Evolutionary conservation across 2,888 invertebrate species (phyloP).

Genomic region (Acleris sparsana): DNA sequence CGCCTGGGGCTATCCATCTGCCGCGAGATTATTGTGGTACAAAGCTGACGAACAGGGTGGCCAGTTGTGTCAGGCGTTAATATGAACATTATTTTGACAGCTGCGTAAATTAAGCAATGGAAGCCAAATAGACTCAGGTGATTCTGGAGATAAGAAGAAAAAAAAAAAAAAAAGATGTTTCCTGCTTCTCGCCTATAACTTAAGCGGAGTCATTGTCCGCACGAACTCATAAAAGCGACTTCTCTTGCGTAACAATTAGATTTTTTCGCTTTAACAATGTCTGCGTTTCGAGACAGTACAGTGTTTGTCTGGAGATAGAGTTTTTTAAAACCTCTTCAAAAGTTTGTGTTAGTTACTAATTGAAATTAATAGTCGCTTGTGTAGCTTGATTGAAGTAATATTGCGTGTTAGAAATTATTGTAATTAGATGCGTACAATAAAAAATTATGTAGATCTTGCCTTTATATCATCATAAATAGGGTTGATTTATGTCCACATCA

Average conservation of each 20-base stretch:
- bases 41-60: constrained; percentile 25
- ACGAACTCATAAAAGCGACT: constrained; percentile 25
- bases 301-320: neutral
- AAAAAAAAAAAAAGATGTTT: too few species aligned
- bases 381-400: constrained; percentile 12
- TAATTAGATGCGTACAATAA: constrained; percentile 22
- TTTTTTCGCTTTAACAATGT: constrained; percentile 19
- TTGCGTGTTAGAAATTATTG: constrained; percentile 21
- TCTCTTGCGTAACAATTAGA: constrained; percentile 38
- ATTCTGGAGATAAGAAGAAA: neutral
- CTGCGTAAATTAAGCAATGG: constrained; percentile 10
- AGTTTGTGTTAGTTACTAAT: neutral
- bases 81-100: constrained; percentile 32
- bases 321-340: neutral
- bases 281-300: constrained; percentile 6
- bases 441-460: constrained; percentile 7
- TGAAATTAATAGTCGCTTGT: constrained; percentile 1
- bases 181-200: constrained; percentile 19
- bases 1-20: constrained; percentile 39
- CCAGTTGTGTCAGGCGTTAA: constrained; percentile 16
- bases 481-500: constrained; percentile 20
- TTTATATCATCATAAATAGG: constrained; percentile 16
- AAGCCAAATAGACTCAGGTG: neutral
- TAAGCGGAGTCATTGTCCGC: constrained; percentile 34
- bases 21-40: constrained; percentile 31